These are phyloP conservation scores for Timandra comae DNA, from an alignment of 2,888 invertebrate species.

Conservation along the genomic window DNA sequence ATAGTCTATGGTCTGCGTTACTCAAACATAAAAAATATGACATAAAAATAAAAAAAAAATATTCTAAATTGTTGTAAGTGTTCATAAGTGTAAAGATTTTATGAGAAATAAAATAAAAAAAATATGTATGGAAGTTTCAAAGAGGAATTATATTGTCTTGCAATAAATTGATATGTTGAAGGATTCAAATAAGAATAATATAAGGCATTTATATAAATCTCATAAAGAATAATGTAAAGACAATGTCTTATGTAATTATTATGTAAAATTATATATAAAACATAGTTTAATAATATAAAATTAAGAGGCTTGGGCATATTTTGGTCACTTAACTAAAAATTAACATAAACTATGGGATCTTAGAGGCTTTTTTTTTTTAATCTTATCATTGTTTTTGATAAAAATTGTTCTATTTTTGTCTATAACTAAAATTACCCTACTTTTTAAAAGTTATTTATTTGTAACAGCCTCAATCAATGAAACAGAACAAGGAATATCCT, in stretches of 20 bases:
- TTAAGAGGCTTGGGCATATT: not conserved
- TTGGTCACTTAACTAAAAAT: not conserved
- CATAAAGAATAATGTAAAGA: conserved; percentile 43
- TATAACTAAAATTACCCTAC: not conserved
- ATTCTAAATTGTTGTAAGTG: conserved; percentile 75
- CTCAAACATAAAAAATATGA: conserved; percentile 19
- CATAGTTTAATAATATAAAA: not conserved
- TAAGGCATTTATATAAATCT: conserved; percentile 30
- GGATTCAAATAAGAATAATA: conserved; percentile 25
- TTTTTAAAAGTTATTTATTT: not conserved
- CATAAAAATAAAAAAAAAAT: conserved; percentile 42
- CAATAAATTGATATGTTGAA: conserved; percentile 32
- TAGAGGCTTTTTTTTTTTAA: not conserved
- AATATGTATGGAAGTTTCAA: conserved; percentile 30
- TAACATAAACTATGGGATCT: too few species aligned
- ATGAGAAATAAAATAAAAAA: conserved; percentile 47
- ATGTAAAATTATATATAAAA: conserved; percentile 24
- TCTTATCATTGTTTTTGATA: not conserved
- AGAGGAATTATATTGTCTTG: conserved; percentile 37
- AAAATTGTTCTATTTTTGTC: too few species aligned
- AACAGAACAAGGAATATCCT: too few species aligned
- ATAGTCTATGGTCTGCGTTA: conserved; percentile 42
- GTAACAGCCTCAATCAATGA: not conserved
- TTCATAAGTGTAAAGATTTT: conserved; percentile 66
- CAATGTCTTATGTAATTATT: conserved; percentile 37